phyloP scores from a whole-genome alignment of 2,797 vertebrate species.

The Gila robusta region DNA sequence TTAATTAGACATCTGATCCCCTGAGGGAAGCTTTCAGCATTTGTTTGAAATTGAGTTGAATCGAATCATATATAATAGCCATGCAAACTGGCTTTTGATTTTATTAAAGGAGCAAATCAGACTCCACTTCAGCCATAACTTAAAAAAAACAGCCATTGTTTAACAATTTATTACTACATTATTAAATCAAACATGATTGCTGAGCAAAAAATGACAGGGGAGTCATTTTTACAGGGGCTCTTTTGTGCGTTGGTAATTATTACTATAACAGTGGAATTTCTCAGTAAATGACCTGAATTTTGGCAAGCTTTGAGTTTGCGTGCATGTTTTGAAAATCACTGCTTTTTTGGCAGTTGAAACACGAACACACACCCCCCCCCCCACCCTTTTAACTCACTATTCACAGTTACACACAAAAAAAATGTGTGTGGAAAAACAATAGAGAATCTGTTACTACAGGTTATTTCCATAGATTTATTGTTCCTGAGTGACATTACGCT shows the following conservation, averaged over 20 bases:
- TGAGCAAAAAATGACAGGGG: conserved; percentile 3
- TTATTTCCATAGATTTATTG: conserved; percentile 73
- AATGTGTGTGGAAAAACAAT: conserved; percentile 42
- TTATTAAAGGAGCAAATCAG: conserved; percentile 4
- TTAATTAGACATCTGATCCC: conserved; percentile 19
- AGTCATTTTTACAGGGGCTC: conserved; percentile 5
- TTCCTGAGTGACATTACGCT: conserved; percentile 71
- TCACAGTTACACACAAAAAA: conserved; percentile 11
- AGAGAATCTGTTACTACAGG: conserved; percentile 65
- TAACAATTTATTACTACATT: conserved; percentile 11
- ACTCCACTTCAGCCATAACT: background rate
- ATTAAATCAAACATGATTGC: conserved; percentile 26
- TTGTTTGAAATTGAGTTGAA: conserved; percentile 30
- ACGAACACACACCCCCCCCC: background rate
- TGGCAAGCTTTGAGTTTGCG: conserved; percentile 43
- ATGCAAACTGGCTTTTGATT: conserved; percentile 48
- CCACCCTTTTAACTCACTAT: background rate
- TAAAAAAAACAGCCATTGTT: background rate
- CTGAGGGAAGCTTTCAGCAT: background rate
- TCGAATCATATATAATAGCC: conserved; percentile 27
- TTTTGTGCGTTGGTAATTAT: conserved; percentile 38
- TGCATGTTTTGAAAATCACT: conserved; percentile 31
- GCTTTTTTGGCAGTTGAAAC: conserved; percentile 53
- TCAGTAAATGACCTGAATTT: conserved; percentile 30
- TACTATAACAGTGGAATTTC: conserved; percentile 39